Base-by-base conservation (phyloP, 2,797 vertebrate species). In the Premnoplex brunnescens region DNA sequence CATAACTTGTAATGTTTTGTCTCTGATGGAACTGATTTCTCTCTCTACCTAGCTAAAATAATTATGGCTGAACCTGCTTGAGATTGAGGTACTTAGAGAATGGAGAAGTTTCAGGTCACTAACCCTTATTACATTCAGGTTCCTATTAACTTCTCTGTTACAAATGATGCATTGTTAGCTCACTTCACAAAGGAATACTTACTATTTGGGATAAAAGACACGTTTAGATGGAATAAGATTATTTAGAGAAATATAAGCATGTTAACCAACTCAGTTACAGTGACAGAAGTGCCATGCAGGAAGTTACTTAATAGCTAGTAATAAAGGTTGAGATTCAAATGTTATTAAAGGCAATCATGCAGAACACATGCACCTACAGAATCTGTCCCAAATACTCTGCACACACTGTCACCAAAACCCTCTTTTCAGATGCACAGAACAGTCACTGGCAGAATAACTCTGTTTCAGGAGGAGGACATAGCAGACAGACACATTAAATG, bases 1-100 rank as follows among this genome's bases (percentile, higher is more conserved):
- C 93, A 76, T 69, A 88, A 67, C 84, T 92, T 56, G 73, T 60
- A 94, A 96, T 95, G 62, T 88, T 95, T 94, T 96, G 81, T 85
- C 71, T 86, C 62, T 86, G 84, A 96, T 83, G 90, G 74, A 95
- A 86, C 85, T 52, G 60, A 80, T 84, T 91, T 93, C 44, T 89
- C 77, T 64, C 66, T 72, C 84, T 68, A 56, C 32, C 78, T 66
- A 76, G 79, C 82, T 93, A 93, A 94, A 93, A 93, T 95, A 96
- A 95, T 96, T 96, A 91, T 1, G 5, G 58, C 87, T 79, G 77
- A 82, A 91, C 66, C 88, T 93, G 89, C 68, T 64, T 72, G 85
- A 76, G 62, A 86, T 20, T 1, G 1, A 87, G 85, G 51, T 63
- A 83, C 37, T 76, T 76, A 82, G 0, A 8, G 60, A 93, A 96